These are phyloP conservation scores for Sarcophaga variegata DNA, from an alignment of 2,888 invertebrate genomes.

Conservation along the genomic window DNA sequence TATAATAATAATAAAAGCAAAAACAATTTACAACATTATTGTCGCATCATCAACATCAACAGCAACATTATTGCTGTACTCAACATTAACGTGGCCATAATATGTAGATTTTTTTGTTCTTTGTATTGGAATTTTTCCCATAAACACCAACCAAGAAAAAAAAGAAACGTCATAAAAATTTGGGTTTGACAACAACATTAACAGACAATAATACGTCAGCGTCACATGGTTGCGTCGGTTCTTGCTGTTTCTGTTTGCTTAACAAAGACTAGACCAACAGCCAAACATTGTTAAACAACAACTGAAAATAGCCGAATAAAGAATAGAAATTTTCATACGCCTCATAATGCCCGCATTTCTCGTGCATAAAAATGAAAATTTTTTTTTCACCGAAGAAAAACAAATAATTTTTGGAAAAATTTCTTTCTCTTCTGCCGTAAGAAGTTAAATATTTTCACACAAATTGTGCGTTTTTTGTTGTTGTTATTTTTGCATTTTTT, in stretches of 20 bases:
- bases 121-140: slow-evolving; percentile 39
- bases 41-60: slow-evolving; percentile 22
- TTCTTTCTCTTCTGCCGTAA: slow-evolving; percentile 20
- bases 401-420: slow-evolving; percentile 1
- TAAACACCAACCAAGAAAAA: slow-evolving; percentile 30
- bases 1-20: background rate
- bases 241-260: slow-evolving; percentile 26
- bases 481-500: too few species aligned
- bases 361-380: background rate
- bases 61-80: slow-evolving; percentile 13
- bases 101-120: slow-evolving; percentile 27
- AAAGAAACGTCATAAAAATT: slow-evolving; percentile 48
- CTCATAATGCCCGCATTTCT: slow-evolving; percentile 48
- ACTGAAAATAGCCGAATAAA: slow-evolving; percentile 16
- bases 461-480: background rate
- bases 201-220: slow-evolving; percentile 53
- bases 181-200: slow-evolving; percentile 54
- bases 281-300: background rate
- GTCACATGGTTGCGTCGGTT: slow-evolving; percentile 1
- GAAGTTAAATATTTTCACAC: slow-evolving; percentile 26
- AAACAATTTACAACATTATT: slow-evolving; percentile 9
- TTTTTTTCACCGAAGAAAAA: slow-evolving; percentile 26
- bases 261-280: background rate
- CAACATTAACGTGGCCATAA: slow-evolving; percentile 7
- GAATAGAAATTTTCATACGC: slow-evolving; percentile 14